These are phyloP conservation scores for Zapus hudsonius DNA, from an alignment of 2,113 vertebrate genomes.

Conservation along the genomic window DNA sequence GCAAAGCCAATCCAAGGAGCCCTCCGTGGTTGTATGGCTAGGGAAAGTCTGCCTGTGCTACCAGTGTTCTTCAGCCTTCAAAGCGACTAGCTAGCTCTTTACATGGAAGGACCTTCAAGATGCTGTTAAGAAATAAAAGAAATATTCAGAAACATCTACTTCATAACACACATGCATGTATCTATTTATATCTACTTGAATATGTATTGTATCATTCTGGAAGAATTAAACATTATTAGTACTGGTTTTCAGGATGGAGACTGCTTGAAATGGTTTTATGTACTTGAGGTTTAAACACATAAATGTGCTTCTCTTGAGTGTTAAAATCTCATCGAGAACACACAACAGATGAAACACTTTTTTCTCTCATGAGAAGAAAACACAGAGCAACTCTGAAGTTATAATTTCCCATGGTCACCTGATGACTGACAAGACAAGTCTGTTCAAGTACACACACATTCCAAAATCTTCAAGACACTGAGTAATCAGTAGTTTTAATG, in stretches of 20 bases:
- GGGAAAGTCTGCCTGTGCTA: neutral
- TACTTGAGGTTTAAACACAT: neutral
- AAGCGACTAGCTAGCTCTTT: neutral
- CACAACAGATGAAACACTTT: neutral
- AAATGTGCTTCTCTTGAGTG: neutral
- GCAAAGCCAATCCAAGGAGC: neutral
- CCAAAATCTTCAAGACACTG: constrained; percentile 29
- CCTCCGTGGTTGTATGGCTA: neutral
- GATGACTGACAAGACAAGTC: neutral
- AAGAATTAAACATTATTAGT: neutral
- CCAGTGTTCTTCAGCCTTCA: neutral
- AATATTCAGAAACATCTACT: neutral
- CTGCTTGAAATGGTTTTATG: constrained; percentile 17
- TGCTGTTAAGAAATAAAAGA: neutral
- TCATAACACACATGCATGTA: neutral
- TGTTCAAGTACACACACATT: neutral
- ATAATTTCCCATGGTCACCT: neutral
- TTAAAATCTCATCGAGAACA: neutral
- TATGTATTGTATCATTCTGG: constrained; percentile 1
- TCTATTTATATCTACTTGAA: neutral
- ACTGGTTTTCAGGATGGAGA: neutral
- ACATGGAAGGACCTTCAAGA: neutral
- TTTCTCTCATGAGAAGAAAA: constrained; percentile 19
- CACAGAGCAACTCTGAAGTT: neutral
- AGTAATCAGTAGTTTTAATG: constrained; percentile 69